phyloP scores from a whole-genome alignment of 2,113 vertebrate genomes.

The Marmota flaviventris region DNA sequence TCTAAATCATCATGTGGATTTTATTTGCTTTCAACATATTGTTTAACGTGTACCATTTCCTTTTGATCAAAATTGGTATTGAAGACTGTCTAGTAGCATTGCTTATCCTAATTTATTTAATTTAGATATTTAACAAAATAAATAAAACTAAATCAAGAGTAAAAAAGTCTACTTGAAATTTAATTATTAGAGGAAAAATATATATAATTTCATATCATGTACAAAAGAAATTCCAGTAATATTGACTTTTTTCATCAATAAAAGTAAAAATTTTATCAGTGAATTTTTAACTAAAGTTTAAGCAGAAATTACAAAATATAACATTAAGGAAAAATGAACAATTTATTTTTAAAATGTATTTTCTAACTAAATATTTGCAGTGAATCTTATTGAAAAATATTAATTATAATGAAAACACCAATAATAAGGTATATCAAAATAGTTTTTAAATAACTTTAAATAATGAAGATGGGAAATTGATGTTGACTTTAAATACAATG shows the following conservation, averaged over 20 bases:
- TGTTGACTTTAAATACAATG: neutral
- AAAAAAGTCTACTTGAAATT: neutral
- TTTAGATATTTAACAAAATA: neutral
- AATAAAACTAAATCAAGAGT: constrained; percentile 1
- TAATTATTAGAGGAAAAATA: neutral
- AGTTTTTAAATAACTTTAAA: neutral
- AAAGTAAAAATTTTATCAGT: neutral
- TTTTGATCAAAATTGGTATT: neutral
- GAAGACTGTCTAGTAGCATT: neutral
- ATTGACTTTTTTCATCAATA: neutral
- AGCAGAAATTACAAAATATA: neutral
- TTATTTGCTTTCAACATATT: neutral
- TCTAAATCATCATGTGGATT: neutral
- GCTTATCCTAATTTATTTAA: neutral
- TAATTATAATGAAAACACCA: neutral
- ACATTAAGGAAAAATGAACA: neutral
- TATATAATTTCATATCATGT: neutral
- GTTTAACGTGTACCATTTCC: neutral
- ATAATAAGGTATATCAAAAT: neutral
- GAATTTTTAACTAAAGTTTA: neutral
- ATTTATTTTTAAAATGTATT: neutral
- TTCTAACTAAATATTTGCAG: neutral
- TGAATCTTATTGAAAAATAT: neutral
- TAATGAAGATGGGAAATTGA: neutral
- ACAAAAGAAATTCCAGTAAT: neutral